Evolutionary conservation across 2,113 vertebrate genomes (phyloP).

Genomic region (Colius striatus): DNA sequence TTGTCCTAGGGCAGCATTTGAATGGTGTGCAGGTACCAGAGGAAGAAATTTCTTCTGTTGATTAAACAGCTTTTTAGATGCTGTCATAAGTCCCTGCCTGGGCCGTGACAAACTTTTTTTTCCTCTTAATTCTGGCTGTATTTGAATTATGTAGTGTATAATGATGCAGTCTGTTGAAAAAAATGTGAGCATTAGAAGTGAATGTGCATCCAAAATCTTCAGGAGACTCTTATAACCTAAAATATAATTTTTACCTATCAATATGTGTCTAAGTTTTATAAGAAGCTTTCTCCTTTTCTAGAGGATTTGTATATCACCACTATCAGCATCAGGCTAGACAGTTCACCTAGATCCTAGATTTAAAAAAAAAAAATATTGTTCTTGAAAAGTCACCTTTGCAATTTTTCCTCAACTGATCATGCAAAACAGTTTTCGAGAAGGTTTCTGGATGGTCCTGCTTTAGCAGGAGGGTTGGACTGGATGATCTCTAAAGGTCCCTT

Average conservation of each 20-base stretch:
- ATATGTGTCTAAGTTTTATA: not conserved
- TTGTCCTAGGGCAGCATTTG: not conserved
- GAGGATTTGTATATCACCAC: not conserved
- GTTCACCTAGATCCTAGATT: not conserved
- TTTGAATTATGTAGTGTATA: not conserved
- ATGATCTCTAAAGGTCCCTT: too few relatives aligned
- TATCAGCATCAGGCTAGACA: not conserved
- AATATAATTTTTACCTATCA: not conserved
- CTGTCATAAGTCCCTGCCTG: not conserved
- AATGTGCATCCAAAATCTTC: not conserved
- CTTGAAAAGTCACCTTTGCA: not conserved
- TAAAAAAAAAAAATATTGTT: not conserved
- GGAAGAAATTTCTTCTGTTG: not conserved
- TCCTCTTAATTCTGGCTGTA: not conserved
- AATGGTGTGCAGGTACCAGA: rapidly evolving
- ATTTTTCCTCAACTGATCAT: not conserved
- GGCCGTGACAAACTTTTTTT: not conserved
- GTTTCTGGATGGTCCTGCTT: too few relatives aligned
- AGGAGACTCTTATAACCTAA: not conserved
- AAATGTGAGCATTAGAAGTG: not conserved
- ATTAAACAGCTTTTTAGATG: not conserved
- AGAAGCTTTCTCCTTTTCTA: not conserved
- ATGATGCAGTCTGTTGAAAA: not conserved
- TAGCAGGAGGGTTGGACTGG: too few relatives aligned
- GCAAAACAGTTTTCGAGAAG: not conserved